Base-by-base conservation (phyloP, 2,113 vertebrate genomes). In the western clawed frog (Xenopus tropicalis) region DNA sequence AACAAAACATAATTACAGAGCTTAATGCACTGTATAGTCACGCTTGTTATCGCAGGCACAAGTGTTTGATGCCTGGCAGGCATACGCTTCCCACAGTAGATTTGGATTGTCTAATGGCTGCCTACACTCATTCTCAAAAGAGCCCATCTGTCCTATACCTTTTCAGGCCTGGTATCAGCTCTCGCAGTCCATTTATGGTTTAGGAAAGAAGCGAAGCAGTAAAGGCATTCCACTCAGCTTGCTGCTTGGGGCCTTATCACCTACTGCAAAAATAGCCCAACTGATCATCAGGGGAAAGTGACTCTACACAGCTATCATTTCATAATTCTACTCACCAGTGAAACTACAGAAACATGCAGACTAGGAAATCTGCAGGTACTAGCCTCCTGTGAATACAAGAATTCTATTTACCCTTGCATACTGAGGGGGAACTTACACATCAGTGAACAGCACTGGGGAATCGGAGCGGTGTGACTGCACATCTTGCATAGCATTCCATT, bases 401-500 rank as follows among this genome's bases (percentile, higher is more conserved):
- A 10, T 48, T 48, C 6, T 8, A 17, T 48, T 13, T 17, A 11
- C 10, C 46, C 46, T 48, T 48, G 16, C 16, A 48, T 17, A 48
- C 16, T 1, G 46, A 48, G 72, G 70, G 52, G 1, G 17, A 63
- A 94, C 97, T 96, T 85, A 99, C 97, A 97, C 85, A 52, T 97
- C 94, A 0, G 95, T 94, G 87, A 98, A 98, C 82, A 98, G 94
- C 52, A 95, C 89, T 0, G 97, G 97, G 0, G 97, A 98, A 80
- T 97, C 95, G 0, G 97, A 92, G 4, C 96, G 95, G 82, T 97
- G 93, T 22, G 97, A 98, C 86, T 97, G 95, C 13, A 99, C 93
- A 66, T 99, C 97, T 68, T 95, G 93, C 97, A 99, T 97, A 77
- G 95, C 94, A 11, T 98, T 98, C 97, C 97, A 99, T 78, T 99